Base-by-base conservation (phyloP, 2,113 vertebrate species). In the Sarotherodon lohbergeri region DNA sequence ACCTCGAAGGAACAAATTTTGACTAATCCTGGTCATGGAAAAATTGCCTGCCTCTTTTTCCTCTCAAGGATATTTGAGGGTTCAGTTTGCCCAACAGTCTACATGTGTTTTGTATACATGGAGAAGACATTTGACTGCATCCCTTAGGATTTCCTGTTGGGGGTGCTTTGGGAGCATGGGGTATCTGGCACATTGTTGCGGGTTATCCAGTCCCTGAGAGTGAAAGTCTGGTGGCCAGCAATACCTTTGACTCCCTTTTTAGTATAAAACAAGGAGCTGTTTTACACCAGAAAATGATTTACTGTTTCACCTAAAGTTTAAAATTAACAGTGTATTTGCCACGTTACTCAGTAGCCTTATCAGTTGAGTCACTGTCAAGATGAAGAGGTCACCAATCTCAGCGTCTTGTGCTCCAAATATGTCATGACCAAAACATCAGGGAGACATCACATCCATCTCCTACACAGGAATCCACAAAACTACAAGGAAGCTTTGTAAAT, bases 351-450 rank as follows among this genome's bases (percentile, higher is more conserved):
- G 4, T 80, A 73, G 81, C 68, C 22, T 43, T 5, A 80, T 27
- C 55, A 80, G 39, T 82, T 46, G 39, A 86, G 59, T 93, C 41
- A 59, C 78, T 91, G 57, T 68, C 73, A 41, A 50, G 78, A 79
- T 80, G 71, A n/a, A 80, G 71, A 89, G 87, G 88, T 94, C 83
- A 93, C 80, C 82, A 81, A 81, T 92, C 80, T 88, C 57, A 78
- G 87, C 93, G 59, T 90, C 79, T 57, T 86, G 79, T 56, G 94
- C 66, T 92, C 93, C 86, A 95, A 93, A 95, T 94, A 91, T 94
- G 93, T 94, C 93, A 94, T 81, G 11, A 86, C 79, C 80, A 56
- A 91, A 90, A 79, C 93, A 80, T 90, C 76, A 86, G 92, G 91
- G 90, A 91, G 78, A 41, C 84, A 32, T 93, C 88, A 82, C 91